phyloP scores from a whole-genome alignment of 1,140 invertebrate genomes.

The Zaprionus taronus region DNA sequence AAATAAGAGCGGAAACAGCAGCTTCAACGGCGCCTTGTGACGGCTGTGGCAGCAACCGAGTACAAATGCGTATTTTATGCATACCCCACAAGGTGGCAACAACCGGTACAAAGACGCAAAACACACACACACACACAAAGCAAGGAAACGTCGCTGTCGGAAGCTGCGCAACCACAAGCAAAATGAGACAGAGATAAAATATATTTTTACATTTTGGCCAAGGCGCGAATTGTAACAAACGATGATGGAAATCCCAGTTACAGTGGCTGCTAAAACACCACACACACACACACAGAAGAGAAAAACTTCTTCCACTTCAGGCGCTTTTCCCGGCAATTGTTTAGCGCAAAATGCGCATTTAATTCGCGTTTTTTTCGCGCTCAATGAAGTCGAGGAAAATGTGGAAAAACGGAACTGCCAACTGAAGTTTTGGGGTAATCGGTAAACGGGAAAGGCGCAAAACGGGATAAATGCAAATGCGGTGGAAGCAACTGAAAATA shows the following conservation, averaged over 20 bases:
- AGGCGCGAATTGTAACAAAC: constrained; percentile 72
- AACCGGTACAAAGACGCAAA: constrained; percentile 30
- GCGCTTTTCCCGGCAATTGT: constrained; percentile 54
- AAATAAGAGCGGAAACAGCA: constrained; percentile 57
- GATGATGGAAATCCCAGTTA: constrained; percentile 42
- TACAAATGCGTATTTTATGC: constrained; percentile 78
- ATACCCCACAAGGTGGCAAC: constrained; percentile 70
- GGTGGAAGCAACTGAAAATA: constrained; percentile 64
- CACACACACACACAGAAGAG: neutral
- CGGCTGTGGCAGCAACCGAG: constrained; percentile 45
- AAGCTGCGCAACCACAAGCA: constrained; percentile 11
- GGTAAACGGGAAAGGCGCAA: constrained; percentile 9
- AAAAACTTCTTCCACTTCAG: constrained; percentile 33
- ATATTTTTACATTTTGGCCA: constrained; percentile 20
- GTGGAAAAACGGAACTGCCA: constrained; percentile 10
- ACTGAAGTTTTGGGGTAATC: constrained; percentile 4
- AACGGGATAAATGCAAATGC: constrained; percentile 77
- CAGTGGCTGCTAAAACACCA: constrained; percentile 1
- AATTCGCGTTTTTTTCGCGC: constrained; percentile 63
- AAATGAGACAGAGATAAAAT: constrained; percentile 13
- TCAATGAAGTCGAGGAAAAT: constrained; percentile 68
- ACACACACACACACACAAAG: constrained; percentile 11
- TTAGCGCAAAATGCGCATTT: constrained; percentile 79
- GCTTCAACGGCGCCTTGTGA: constrained; percentile 42
- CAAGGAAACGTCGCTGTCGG: constrained; percentile 45